A percentile compares a stretch with the other conserved stretches of the same genome.
These are phyloP conservation scores for Himalopsyche phryganea DNA, from an alignment of 1,140 invertebrate species.

Conservation along the genomic window DNA sequence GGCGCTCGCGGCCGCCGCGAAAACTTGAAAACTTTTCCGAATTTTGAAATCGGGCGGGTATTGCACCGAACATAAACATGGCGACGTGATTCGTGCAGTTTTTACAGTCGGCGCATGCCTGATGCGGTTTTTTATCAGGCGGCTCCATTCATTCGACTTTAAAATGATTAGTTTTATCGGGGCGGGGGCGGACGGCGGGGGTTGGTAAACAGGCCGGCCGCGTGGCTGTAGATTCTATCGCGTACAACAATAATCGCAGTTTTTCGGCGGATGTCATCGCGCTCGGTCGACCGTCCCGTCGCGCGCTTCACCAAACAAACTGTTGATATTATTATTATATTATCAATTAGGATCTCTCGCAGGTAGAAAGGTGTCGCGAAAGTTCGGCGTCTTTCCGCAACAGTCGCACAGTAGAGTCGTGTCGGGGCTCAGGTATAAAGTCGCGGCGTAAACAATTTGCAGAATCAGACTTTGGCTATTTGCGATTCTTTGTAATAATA, in stretches of 20 bases:
- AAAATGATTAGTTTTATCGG: constrained; percentile 20
- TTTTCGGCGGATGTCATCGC: constrained; percentile 24
- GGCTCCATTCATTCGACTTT: constrained; percentile 22
- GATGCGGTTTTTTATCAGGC: constrained; percentile 20
- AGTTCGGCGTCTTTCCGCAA: too few species aligned
- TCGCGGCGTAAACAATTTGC: too few species aligned
- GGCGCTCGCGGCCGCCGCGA: background rate
- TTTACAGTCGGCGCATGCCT: constrained; percentile 7
- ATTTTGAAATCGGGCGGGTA: too few species aligned
- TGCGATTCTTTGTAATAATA: too few species aligned
- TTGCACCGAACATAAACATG: too few species aligned
- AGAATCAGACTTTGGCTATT: too few species aligned
- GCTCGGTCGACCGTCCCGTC: constrained; percentile 6
- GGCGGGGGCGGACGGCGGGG: constrained; percentile 6
- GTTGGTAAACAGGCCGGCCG: constrained; percentile 15
- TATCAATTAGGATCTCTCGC: too few species aligned
- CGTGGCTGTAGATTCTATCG: background rate
- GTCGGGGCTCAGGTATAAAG: too few species aligned
- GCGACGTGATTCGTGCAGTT: constrained; percentile 5
- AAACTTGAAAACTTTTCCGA: constrained; percentile 2
- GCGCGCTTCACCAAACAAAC: background rate
- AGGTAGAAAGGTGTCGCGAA: too few species aligned
- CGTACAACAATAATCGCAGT: constrained; percentile 12
- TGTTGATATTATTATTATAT: too few species aligned
- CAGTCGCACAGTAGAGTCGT: too few species aligned